Conservation (phyloP, 2,888 invertebrate genomes). For the Eupithecia vulgata region DNA sequence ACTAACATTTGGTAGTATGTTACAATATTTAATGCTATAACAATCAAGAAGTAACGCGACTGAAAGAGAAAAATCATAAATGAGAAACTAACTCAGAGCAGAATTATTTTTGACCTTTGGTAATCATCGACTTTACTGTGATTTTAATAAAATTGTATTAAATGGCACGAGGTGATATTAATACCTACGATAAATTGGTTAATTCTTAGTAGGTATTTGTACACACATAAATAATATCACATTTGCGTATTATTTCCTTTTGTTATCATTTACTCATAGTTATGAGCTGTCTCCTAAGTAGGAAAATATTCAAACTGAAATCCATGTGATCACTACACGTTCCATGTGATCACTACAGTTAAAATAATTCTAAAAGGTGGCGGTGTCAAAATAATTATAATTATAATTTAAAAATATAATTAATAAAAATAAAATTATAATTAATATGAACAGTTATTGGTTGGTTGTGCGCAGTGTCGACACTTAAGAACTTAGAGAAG, state of each 20-base stretch:
- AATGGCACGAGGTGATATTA: too few species aligned
- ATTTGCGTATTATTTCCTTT: background rate
- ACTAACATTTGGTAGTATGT: too few species aligned
- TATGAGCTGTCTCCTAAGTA: background rate
- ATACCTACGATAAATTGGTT: background rate
- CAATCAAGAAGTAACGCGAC: background rate
- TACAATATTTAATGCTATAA: too few species aligned
- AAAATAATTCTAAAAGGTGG: background rate
- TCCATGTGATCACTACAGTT: background rate
- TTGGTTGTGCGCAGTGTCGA: background rate
- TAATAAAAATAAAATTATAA: too few species aligned
- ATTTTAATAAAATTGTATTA: background rate
- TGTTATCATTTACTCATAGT: slow-evolving; percentile 1
- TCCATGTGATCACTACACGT: background rate
- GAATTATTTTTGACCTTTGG: background rate
- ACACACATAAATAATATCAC: background rate
- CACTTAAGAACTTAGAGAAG: background rate
- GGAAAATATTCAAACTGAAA: background rate
- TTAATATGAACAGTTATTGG: too few species aligned
- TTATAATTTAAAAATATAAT: too few species aligned
- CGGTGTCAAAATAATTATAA: too few species aligned
- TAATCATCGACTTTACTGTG: too few species aligned
- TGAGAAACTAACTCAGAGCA: background rate
- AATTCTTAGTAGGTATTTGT: background rate
- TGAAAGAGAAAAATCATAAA: background rate